Conservation (phyloP, 2,113 vertebrate genomes). For the Raja brachyura region DNA sequence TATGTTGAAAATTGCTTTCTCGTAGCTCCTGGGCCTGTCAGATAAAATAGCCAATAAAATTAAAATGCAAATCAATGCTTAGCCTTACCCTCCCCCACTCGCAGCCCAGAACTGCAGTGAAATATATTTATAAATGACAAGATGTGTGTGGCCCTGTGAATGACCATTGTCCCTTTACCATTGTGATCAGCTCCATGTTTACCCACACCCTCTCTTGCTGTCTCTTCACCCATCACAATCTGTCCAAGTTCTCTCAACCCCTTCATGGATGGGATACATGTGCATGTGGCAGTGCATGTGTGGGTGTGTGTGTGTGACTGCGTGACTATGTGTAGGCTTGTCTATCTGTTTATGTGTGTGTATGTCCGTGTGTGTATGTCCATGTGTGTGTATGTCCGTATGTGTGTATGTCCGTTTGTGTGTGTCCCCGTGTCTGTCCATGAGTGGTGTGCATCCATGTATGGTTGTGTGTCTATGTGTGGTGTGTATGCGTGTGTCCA, state of each 20-base stretch:
- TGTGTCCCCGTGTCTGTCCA: no score
- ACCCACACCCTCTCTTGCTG: not conserved
- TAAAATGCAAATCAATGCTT: not conserved
- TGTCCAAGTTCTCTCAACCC: not conserved
- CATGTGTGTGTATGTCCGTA: no score
- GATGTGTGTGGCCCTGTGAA: not conserved
- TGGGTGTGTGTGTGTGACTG: no score
- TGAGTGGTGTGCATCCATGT: not conserved
- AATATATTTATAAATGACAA: not conserved
- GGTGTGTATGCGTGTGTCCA: no score
- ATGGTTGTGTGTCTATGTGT: no score
- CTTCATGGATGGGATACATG: no score
- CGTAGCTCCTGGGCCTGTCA: constrained; percentile 1
- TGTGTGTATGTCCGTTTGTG: no score
- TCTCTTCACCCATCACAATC: not conserved
- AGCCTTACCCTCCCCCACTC: no score
- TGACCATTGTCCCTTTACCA: not conserved
- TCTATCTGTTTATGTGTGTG: no score
- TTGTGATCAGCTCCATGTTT: not conserved
- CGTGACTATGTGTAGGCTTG: no score
- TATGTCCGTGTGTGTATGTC: no score
- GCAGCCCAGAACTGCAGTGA: not conserved
- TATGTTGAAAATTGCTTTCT: constrained; percentile 20
- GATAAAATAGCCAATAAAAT: constrained; percentile 14
- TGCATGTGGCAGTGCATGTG: not conserved